These are phyloP conservation scores for Hydropotes inermis DNA, from an alignment of 2,113 vertebrate species.

Conservation along the genomic window DNA sequence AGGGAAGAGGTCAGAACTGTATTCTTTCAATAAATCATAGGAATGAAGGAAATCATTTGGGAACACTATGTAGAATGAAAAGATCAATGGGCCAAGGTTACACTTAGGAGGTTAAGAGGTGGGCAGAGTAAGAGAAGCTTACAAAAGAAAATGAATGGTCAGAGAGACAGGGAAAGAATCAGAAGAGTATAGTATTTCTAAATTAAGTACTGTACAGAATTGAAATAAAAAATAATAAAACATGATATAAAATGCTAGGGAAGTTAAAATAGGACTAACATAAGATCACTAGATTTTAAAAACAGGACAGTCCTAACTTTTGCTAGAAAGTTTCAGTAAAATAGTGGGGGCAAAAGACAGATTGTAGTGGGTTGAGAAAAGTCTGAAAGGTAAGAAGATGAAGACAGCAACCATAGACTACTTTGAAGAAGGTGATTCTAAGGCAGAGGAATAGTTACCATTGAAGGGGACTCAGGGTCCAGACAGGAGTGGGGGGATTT, in stretches of 20 bases:
- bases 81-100: not conserved
- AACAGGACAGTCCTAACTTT: not conserved
- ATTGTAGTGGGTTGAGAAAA: not conserved
- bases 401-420: not conserved
- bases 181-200: not conserved
- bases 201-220: not conserved
- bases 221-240: not conserved
- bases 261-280: not conserved
- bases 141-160: not conserved
- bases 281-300: not conserved
- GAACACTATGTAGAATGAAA: not conserved
- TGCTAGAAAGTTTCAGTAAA: not conserved
- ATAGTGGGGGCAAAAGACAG: not conserved
- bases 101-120: not conserved
- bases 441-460: not conserved
- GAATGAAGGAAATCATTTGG: not conserved
- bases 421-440: not conserved
- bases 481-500: not conserved
- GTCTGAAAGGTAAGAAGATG: not conserved
- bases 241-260: not conserved
- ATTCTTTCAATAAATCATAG: not conserved
- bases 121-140: not conserved
- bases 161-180: not conserved
- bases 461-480: not conserved
- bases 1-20: not conserved